phyloP scores from a whole-genome alignment of 1,140 invertebrate species.

The Brachionus rubens region DNA sequence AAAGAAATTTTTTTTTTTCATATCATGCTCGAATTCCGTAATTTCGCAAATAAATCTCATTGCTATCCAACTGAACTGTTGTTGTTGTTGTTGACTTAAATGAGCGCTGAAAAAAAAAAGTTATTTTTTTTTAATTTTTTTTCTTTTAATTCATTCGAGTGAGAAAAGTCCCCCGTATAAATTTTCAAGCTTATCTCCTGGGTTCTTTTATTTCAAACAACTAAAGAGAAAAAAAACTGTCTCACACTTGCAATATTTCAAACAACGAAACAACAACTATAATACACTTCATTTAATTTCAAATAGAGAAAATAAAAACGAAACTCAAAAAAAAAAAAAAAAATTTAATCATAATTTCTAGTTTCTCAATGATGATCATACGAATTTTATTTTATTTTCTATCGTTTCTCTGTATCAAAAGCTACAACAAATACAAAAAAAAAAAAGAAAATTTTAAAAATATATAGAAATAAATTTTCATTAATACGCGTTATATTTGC shows the following conservation, averaged over 20 bases:
- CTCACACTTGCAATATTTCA: conserved; percentile 33
- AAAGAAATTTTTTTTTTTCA: not conserved
- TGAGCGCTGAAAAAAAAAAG: too few relatives aligned
- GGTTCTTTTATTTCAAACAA: too few relatives aligned
- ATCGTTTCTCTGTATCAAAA: conserved; percentile 20
- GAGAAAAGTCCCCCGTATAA: not conserved
- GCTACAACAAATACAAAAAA: conserved; percentile 12
- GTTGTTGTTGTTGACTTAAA: too few relatives aligned
- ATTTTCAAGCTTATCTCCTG: not conserved
- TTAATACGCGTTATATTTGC: conserved; percentile 43
- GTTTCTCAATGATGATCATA: conserved; percentile 33
- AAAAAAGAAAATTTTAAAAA: not conserved
- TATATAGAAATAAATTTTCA: not conserved
- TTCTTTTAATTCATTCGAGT: not conserved
- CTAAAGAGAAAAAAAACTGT: too few relatives aligned
- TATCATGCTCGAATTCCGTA: too few relatives aligned
- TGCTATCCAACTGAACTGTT: too few relatives aligned
- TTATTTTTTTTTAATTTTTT: too few relatives aligned
- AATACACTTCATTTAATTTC: conserved; percentile 27
- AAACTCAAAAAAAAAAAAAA: too few relatives aligned
- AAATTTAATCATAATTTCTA: too few relatives aligned
- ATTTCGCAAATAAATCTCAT: too few relatives aligned
- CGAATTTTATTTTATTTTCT: not conserved
- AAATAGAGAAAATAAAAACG: too few relatives aligned
- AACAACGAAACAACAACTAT: not conserved